These are phyloP conservation scores for Halcyon leucocephala DNA, from an alignment of 2,797 vertebrate genomes.

Conservation along the genomic window DNA sequence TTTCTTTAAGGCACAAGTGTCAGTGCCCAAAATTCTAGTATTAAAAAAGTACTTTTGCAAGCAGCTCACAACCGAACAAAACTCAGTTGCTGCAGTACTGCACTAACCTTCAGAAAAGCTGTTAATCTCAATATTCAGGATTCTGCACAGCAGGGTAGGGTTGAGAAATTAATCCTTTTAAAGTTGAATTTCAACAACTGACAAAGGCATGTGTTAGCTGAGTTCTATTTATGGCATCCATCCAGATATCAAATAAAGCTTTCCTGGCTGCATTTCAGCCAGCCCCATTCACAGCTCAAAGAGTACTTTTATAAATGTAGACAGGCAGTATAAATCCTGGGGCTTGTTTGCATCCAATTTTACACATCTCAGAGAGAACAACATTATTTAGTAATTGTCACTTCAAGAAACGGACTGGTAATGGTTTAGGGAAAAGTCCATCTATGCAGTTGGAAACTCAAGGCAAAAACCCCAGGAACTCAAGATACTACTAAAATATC, in stretches of 20 bases:
- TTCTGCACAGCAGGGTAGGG: constrained; percentile 10
- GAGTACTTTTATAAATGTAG: constrained; percentile 54
- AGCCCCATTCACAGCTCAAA: constrained; percentile 68
- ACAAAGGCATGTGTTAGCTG: constrained; percentile 66
- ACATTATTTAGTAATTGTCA: constrained; percentile 11
- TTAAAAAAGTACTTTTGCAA: background rate
- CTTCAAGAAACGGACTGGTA: background rate
- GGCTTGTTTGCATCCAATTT: constrained; percentile 26
- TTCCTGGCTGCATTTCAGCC: constrained; percentile 55
- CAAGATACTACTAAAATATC: background rate
- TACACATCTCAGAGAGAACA: constrained; percentile 31
- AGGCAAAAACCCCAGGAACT: background rate
- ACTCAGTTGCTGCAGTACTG: background rate
- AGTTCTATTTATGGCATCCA: constrained; percentile 49
- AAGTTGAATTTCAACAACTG: constrained; percentile 68
- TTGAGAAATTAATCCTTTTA: constrained; percentile 70
- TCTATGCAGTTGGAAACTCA: background rate
- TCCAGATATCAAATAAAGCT: constrained; percentile 69
- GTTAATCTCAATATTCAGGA: constrained; percentile 25
- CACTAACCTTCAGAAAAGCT: constrained; percentile 9
- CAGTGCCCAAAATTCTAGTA: background rate
- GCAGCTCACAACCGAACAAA: background rate
- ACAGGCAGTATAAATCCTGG: constrained; percentile 55
- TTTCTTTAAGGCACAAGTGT: background rate
- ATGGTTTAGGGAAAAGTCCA: background rate